Evolutionary conservation across 1,140 invertebrate genomes (phyloP).

Genomic region (Lepidostoma basale): DNA sequence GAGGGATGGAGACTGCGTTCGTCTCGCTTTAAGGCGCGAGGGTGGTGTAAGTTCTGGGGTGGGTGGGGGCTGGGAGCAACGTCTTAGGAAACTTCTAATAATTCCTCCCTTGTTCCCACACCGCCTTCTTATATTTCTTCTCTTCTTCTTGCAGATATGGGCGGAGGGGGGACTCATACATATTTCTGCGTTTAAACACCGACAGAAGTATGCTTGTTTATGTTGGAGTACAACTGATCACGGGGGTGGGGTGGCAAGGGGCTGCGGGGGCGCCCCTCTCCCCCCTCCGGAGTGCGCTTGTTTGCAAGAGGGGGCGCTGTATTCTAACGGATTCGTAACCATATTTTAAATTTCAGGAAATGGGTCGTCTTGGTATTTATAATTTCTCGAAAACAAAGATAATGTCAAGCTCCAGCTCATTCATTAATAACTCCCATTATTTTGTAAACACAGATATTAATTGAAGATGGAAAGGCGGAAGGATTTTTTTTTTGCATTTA

Average conservation of each 20-base stretch:
- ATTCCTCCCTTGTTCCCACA: conserved; percentile 30
- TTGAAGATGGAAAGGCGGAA: too few species aligned
- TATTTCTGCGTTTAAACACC: conserved; percentile 45
- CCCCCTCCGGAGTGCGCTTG: conserved; percentile 30
- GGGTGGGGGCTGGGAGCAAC: conserved; percentile 39
- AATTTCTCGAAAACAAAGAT: not conserved
- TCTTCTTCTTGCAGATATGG: conserved; percentile 22
- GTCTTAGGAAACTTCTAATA: conserved; percentile 46
- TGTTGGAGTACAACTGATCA: conserved; percentile 43
- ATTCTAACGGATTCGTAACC: conserved; percentile 15
- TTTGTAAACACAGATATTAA: too few species aligned
- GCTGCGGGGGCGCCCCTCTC: not conserved
- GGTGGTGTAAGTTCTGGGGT: conserved; percentile 12
- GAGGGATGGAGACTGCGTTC: conserved; percentile 19
- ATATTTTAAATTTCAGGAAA: conserved; percentile 39
- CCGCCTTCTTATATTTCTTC: conserved; percentile 27
- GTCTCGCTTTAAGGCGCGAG: conserved; percentile 18
- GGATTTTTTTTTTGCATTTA: too few species aligned
- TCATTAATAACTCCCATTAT: not conserved
- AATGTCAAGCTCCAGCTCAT: conserved; percentile 12
- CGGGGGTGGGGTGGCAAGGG: conserved; percentile 3
- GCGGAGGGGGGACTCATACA: conserved; percentile 34
- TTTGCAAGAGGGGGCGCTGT: conserved; percentile 31
- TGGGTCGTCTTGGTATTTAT: conserved; percentile 13
- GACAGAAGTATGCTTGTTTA: conserved; percentile 45